These are phyloP conservation scores for Sebastes taczanowskii DNA, from an alignment of 2,797 vertebrate genomes.

Conservation along the genomic window DNA sequence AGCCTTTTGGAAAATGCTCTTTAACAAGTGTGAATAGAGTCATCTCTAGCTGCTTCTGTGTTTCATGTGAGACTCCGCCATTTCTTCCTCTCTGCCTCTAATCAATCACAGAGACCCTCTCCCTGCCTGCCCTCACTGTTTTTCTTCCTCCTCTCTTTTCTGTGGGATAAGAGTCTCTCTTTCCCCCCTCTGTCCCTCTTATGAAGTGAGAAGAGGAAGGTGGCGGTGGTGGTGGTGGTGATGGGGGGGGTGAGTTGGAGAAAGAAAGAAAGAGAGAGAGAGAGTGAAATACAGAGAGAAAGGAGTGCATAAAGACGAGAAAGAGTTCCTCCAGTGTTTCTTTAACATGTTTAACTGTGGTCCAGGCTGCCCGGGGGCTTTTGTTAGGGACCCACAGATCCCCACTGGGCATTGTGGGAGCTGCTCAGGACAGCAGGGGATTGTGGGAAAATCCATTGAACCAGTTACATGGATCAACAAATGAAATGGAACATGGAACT, in stretches of 20 bases:
- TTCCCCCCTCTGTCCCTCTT: constrained; percentile 5
- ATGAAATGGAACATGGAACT: constrained; percentile 80
- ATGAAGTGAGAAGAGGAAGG: constrained; percentile 41
- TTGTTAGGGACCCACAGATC: constrained; percentile 70
- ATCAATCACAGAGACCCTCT: constrained; percentile 61
- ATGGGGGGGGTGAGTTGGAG: not conserved
- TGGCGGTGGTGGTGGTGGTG: not conserved
- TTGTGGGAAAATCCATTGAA: constrained; percentile 84
- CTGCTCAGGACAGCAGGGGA: constrained; percentile 78
- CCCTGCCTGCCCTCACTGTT: constrained; percentile 6
- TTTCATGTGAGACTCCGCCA: constrained; percentile 59
- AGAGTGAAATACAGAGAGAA: constrained; percentile 31
- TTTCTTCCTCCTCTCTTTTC: constrained; percentile 41
- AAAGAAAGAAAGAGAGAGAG: constrained; percentile 9
- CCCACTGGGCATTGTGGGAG: constrained; percentile 82
- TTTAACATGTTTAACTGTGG: constrained; percentile 73
- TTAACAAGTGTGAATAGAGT: constrained; percentile 62
- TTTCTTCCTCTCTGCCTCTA: constrained; percentile 53
- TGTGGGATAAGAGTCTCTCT: not conserved
- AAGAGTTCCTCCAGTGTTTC: constrained; percentile 67
- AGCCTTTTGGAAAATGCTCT: constrained; percentile 49
- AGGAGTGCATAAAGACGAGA: constrained; percentile 55
- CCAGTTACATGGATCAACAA: constrained; percentile 83
- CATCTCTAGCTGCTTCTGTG: constrained; percentile 60
- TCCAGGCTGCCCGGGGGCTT: constrained; percentile 68